These are phyloP conservation scores for Sylvilagus floridanus DNA, from an alignment of 2,797 vertebrate genomes.

Conservation along the genomic window DNA sequence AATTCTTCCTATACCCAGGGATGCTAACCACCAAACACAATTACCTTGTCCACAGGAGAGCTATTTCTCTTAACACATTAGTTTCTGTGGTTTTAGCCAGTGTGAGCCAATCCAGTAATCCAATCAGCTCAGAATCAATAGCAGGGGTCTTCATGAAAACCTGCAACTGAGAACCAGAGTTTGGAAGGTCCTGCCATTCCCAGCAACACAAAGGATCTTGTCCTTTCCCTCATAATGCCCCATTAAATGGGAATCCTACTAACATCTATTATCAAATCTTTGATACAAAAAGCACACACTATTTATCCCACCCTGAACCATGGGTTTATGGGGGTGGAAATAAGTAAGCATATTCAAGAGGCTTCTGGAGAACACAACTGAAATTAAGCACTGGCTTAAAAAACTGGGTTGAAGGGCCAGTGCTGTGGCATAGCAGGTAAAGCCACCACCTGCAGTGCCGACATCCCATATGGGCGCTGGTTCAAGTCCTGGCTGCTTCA, in stretches of 20 bases:
- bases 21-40: not conserved
- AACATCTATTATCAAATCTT: not conserved
- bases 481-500: no score
- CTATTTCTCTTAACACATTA: slow-evolving; percentile 46
- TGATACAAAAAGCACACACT: not conserved
- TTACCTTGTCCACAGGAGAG: slow-evolving; percentile 21
- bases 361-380: slow-evolving; percentile 7
- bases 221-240: not conserved
- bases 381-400: slow-evolving; percentile 19
- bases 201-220: not conserved
- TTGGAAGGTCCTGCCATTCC: not conserved
- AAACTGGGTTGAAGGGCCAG: not conserved
- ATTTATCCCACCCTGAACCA: slow-evolving; percentile 29
- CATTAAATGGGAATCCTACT: not conserved
- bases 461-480: no score
- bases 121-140: slow-evolving; percentile 19
- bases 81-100: not conserved
- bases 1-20: not conserved
- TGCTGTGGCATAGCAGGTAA: no score
- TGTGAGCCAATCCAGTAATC: not conserved
- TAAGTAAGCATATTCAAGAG: slow-evolving; percentile 17
- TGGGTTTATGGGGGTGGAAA: not conserved
- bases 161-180: not conserved
- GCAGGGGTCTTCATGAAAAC: not conserved
- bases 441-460: no score